A percentile compares a stretch with the other conserved stretches of the same genome.
Evolutionary conservation across 2,797 vertebrate genomes (phyloP).

Genomic region (Pseudochaenichthys georgianus): DNA sequence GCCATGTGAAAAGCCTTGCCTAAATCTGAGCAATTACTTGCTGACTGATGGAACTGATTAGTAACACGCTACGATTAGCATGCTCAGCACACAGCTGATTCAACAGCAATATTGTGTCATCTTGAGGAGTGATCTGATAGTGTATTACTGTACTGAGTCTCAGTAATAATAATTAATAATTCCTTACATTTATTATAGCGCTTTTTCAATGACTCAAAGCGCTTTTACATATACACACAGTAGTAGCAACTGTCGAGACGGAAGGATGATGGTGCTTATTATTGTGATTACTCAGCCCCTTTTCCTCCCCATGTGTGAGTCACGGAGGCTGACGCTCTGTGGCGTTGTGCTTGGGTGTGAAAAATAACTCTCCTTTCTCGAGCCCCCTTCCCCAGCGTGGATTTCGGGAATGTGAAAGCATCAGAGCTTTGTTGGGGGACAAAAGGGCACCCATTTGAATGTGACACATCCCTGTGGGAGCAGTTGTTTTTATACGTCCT

Average conservation of each 20-base stretch:
- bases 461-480: slow-evolving; percentile 76
- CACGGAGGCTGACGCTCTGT: slow-evolving; percentile 60
- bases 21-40: slow-evolving; percentile 66
- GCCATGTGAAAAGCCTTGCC: slow-evolving; percentile 72
- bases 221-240: too few species aligned
- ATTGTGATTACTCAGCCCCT: slow-evolving; percentile 81
- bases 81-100: slow-evolving; percentile 70
- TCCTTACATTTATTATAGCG: too few species aligned
- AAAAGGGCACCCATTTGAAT: slow-evolving; percentile 64
- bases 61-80: slow-evolving; percentile 60
- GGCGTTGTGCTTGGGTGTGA: slow-evolving; percentile 75
- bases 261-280: slow-evolving; percentile 71
- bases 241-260: slow-evolving; percentile 71
- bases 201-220: too few species aligned
- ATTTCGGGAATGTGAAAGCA: slow-evolving; percentile 76
- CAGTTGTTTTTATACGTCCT: slow-evolving; percentile 63
- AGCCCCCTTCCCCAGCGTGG: slow-evolving; percentile 52
- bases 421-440: slow-evolving; percentile 69
- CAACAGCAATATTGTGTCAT: slow-evolving; percentile 61
- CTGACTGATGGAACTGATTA: slow-evolving; percentile 74
- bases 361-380: slow-evolving; percentile 67
- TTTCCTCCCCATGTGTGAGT: slow-evolving; percentile 72
- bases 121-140: slow-evolving; percentile 60
- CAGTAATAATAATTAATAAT: not conserved
- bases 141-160: slow-evolving; percentile 37